Evolutionary conservation across 2,888 invertebrate species (phyloP).

Genomic region (Anarsia innoxiella): DNA sequence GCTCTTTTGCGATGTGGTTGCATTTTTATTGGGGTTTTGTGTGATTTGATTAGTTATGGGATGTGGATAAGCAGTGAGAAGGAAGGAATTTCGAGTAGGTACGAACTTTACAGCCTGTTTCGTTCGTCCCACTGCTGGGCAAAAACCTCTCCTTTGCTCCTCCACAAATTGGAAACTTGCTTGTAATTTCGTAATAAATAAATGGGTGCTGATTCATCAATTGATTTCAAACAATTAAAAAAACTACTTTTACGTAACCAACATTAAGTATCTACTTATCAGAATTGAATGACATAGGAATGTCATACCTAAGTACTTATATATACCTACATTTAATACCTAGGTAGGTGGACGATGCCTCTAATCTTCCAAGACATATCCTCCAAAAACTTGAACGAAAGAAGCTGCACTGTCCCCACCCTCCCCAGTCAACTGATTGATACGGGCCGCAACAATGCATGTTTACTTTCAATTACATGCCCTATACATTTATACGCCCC

Average conservation of each 20-base stretch:
- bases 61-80: neutral
- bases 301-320: neutral
- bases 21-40: neutral
- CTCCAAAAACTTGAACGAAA: too few relatives aligned
- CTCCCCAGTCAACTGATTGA: conserved; percentile 45
- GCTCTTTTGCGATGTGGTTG: conserved; percentile 3
- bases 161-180: too few relatives aligned
- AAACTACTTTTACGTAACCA: neutral
- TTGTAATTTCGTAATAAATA: too few relatives aligned
- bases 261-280: neutral
- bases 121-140: neutral
- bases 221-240: too few relatives aligned
- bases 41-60: neutral
- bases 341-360: neutral
- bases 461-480: conserved; percentile 72
- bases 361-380: neutral
- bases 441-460: conserved; percentile 66
- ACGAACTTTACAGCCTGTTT: neutral
- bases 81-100: neutral
- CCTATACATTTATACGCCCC: too few relatives aligned
- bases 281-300: neutral
- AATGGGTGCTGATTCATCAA: too few relatives aligned
- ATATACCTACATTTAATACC: neutral
- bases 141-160: neutral
- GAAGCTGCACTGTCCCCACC: neutral